Evolutionary conservation across 2,113 vertebrate genomes (phyloP), one percentile per base, ranked within the genome.

Genomic region (Cottus gobio): DNA sequence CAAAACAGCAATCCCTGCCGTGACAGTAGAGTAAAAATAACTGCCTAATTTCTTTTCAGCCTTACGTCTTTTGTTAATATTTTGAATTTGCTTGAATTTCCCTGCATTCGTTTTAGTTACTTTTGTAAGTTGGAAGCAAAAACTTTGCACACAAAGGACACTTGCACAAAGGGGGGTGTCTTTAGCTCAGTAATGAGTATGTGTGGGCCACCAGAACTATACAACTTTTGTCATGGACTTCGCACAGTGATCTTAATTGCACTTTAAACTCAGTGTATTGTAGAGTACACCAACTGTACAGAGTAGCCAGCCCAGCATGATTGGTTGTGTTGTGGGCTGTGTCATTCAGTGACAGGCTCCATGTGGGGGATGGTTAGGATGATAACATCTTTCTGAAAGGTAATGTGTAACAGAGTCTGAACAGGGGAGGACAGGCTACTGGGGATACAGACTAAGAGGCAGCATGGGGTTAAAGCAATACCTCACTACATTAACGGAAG

Each of bases 171-270:
- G 4, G 83, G 52, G 76, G 68, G 58, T 58, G 85, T 87, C 75
- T 64, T 84, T 67, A 70, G 82, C 78, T 69, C 44, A 28, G 83
- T 89, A 91, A 90, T 89, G 85, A 91, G 76, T 66, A 72, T 50
- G 87, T 85, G 87, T 88, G 65, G 54, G 73, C 73, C 6, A 86
- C 87, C 84, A 89, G 87, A 26, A 86, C 79, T 81, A 87, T 92
- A 88, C 90, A 90, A 87, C 86, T 84, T 93, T 88, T 91, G 88
- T 93, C 69, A 77, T 69, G 70, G 91, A 93, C 90, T 93, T 94
- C 22, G 81, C 75, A 83, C 90, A 39, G 74, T 64, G 79, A 80
- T 83, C 71, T 80, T 73, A 79, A 82, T 77, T 87, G 80, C 74
- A 86, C 90, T 91, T 85, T 83, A 91, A 88, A 90, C 86, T 79